Evolutionary conservation across 1,140 invertebrate genomes (phyloP).

Genomic region (Tetranychus cinnabarinus): DNA sequence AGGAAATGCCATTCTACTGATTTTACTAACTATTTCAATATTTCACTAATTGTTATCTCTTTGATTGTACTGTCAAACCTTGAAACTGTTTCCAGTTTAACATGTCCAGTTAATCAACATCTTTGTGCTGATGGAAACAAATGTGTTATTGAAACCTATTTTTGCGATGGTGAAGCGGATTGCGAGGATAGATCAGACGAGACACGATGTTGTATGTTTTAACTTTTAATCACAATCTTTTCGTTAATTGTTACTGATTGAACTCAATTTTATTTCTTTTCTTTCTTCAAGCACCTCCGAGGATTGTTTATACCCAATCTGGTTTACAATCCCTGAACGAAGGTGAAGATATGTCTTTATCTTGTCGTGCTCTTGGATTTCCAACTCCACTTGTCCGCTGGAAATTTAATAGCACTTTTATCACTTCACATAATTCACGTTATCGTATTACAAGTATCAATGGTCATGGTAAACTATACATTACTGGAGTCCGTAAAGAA

Average conservation of each 20-base stretch:
- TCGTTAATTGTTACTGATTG: too few relatives aligned
- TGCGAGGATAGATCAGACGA: constrained; percentile 47
- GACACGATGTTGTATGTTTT: constrained; percentile 19
- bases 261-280: not conserved
- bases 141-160: constrained; percentile 20
- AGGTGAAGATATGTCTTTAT: constrained; percentile 46
- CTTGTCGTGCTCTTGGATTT: constrained; percentile 62
- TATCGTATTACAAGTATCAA: not conserved
- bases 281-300: not conserved
- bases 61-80: too few relatives aligned
- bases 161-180: constrained; percentile 56
- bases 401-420: constrained; percentile 44
- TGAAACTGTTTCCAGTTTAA: too few relatives aligned
- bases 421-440: not conserved
- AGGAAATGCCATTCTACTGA: too few relatives aligned
- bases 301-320: not conserved
- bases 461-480: not conserved
- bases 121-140: not conserved
- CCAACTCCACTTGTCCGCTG: constrained; percentile 78
- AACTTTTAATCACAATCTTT: not conserved
- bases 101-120: not conserved
- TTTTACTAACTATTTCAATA: too few relatives aligned
- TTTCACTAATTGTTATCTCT: too few relatives aligned
- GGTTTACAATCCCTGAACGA: constrained; percentile 13
- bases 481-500: not conserved